Percentiles rank a stretch among this genome's conserved stretches.
These are phyloP conservation scores for Gila robusta DNA, from an alignment of 2,797 vertebrate genomes.

Conservation along the genomic window DNA sequence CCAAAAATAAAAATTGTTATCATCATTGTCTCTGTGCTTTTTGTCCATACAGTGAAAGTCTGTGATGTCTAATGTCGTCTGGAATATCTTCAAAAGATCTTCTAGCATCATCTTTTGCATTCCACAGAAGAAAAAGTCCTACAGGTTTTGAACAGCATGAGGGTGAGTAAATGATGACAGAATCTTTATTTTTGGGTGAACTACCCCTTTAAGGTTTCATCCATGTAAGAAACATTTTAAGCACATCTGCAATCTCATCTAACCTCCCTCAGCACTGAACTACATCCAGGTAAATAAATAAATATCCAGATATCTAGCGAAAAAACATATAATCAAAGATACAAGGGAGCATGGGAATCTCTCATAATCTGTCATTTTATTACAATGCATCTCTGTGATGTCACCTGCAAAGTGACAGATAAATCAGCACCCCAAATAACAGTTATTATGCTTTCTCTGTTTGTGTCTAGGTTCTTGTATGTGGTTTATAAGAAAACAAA, in stretches of 20 bases:
- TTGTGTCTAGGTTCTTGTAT: background rate
- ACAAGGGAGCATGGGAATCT: slow-evolving; percentile 70
- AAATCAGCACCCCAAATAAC: slow-evolving; percentile 71
- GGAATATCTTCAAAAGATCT: background rate
- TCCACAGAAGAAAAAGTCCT: background rate
- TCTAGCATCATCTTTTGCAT: background rate
- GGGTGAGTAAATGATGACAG: background rate
- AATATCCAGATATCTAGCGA: slow-evolving; percentile 33
- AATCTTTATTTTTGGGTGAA: background rate
- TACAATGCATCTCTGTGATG: slow-evolving; percentile 71
- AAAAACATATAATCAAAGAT: slow-evolving; percentile 71
- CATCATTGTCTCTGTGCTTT: background rate
- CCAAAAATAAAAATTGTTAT: background rate
- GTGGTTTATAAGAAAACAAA: background rate
- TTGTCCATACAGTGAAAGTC: background rate
- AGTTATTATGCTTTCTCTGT: slow-evolving; percentile 70
- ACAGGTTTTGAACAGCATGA: background rate
- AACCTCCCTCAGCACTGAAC: slow-evolving; percentile 9
- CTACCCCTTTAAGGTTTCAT: slow-evolving; percentile 1
- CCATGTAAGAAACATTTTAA: background rate
- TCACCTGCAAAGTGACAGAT: slow-evolving; percentile 74
- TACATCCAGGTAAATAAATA: background rate
- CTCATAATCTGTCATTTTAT: slow-evolving; percentile 78
- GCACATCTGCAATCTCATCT: slow-evolving; percentile 17
- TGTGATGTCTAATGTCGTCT: too few relatives aligned